Percentiles rank a stretch among this genome's conserved stretches.
Evolutionary conservation across 2,797 vertebrate species (phyloP).

Genomic region (Tachyglossus aculeatus): DNA sequence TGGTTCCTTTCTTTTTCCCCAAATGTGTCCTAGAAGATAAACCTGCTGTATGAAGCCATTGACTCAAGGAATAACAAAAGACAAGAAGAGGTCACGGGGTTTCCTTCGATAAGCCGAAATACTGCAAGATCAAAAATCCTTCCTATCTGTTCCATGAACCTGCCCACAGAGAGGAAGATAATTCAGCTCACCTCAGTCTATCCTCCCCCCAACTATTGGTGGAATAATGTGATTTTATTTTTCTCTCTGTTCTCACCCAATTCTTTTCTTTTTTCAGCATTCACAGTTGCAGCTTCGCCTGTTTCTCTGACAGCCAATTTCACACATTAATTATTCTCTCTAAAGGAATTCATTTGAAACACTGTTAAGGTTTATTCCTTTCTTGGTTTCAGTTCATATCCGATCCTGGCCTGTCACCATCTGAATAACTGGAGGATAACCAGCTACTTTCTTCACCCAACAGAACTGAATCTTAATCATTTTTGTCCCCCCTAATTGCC

Average conservation of each 20-base stretch:
- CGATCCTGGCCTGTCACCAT: not conserved
- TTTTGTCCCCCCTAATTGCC: not conserved
- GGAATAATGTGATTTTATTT: conserved; percentile 1
- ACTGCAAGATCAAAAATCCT: conserved; percentile 16
- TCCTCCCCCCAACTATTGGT: not conserved
- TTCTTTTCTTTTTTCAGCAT: conserved; percentile 7
- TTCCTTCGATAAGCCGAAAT: conserved; percentile 1
- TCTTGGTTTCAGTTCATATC: conserved; percentile 7
- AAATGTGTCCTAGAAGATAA: conserved; percentile 26
- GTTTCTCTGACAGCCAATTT: not conserved
- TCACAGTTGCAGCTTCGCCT: not conserved
- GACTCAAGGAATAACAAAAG: conserved; percentile 27
- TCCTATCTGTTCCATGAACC: conserved; percentile 13
- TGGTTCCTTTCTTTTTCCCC: conserved; percentile 1
- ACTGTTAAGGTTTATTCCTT: too few species aligned
- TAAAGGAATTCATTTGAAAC: not conserved
- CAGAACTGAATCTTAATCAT: not conserved
- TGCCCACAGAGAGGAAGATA: not conserved
- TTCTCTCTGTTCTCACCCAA: not conserved
- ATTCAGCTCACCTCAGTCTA: not conserved
- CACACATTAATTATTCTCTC: conserved; percentile 17
- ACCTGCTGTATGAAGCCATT: conserved; percentile 16
- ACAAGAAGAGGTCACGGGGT: not conserved
- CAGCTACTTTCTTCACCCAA: not conserved
- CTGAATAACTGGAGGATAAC: not conserved